Evolutionary conservation across 2,113 vertebrate genomes (phyloP).

Genomic region (Sisor rabdophorus): DNA sequence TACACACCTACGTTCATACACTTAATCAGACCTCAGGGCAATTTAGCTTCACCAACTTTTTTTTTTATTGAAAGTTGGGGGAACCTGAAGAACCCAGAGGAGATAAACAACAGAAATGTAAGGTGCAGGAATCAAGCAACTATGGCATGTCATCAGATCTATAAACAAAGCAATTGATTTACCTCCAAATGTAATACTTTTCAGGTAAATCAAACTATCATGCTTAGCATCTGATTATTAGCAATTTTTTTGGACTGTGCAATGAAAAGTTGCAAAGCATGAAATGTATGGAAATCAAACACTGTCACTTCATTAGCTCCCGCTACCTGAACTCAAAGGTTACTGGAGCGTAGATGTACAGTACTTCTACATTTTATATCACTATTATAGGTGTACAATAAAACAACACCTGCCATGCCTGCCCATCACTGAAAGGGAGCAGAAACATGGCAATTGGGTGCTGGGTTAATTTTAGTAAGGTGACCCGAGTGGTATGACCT

Average conservation of each 20-base stretch:
- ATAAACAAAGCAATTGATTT: not conserved
- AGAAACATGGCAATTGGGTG: not conserved
- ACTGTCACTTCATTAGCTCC: not conserved
- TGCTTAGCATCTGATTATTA: not conserved
- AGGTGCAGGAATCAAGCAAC: not conserved
- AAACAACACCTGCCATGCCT: not conserved
- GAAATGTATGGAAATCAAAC: not conserved
- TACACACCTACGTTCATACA: not conserved
- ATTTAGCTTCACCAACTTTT: not conserved
- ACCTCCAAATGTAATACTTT: not conserved
- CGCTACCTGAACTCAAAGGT: not conserved
- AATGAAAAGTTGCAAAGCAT: not conserved
- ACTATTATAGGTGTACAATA: not conserved
- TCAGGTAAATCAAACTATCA: not conserved
- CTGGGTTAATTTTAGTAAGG: slow-evolving; percentile 2
- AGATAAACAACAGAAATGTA: not conserved
- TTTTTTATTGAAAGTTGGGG: too few species aligned
- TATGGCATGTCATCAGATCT: not conserved
- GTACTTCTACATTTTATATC: not conserved
- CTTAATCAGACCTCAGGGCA: not conserved
- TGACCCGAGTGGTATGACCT: not conserved
- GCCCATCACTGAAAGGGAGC: not conserved
- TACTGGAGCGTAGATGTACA: not conserved
- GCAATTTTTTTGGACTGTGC: not conserved
- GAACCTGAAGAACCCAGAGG: not conserved